Base-by-base conservation (phyloP, 2,888 invertebrate species). In the Halictus quadricinctus region DNA sequence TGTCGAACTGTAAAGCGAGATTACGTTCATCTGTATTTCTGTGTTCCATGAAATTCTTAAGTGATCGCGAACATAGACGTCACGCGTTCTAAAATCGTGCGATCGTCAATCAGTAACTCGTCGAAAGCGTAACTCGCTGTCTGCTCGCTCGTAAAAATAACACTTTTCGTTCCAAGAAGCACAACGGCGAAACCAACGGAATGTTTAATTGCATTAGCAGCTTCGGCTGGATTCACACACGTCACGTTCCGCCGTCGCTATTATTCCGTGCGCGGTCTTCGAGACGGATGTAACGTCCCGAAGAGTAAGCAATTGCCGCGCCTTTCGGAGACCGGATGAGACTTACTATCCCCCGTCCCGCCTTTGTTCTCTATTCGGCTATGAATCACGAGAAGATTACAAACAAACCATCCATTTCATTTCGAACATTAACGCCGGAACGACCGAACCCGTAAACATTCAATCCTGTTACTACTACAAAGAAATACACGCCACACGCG, bases 251-350 rank as follows among this genome's bases (percentile, higher is more conserved):
- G 0, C 43, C 13, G 43, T 1, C 48, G 5, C 25, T 41, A 58
- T 58, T 46, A 54, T 72, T 60, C 43, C 18, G 58, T 13, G 18
- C 43, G 43, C 29, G 75, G 73, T 54, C 69, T 3, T n/a, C 18
- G 25, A 36, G 25, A 36, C n/a, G 25, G 25, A 69, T 54, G 50
- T 60, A 74, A 50, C 69, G n/a, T 69, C 70, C 77, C 18, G 43
- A 75, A 72, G 46, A 79, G 72, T 70, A 80, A n/a, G 74, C 29
- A 69, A 48, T 29, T 36, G 72, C 43, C 80, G 50, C 77, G 41
- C 86, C 86, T 82, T 86, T 80, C 78, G 69, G 69, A 80, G 79
- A 50, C 79, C 86, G 86, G 74, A 82, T 58, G 80, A 64, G 48
- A 70, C 36, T 21, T 46, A 64, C 70, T 50, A 75, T 64, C 1